Base-by-base conservation (phyloP, 2,888 invertebrate genomes). In the Nudaria mundana region DNA sequence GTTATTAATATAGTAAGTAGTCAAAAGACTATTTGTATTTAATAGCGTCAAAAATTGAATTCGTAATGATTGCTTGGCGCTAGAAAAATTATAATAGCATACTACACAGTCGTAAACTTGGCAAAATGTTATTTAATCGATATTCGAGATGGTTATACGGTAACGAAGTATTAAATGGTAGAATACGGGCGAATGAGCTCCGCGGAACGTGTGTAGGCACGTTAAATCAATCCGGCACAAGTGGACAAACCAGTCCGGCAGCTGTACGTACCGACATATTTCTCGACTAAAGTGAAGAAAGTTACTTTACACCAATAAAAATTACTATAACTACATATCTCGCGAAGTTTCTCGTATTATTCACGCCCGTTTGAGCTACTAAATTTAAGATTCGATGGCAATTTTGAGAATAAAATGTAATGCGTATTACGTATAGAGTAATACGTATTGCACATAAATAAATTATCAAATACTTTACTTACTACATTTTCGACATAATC, bases 231-330 rank as follows among this genome's bases (percentile, higher is more conserved):
- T 87, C 87, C 77, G 72, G 71, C 66, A 66, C 85, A 82, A 86
- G 88, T 86, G 86, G 88, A 81, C 82, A 86, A 88, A 88, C 88
- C 88, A 86, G 88, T 88, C 81, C 64, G 79, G 85, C 88, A 87
- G 86, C 88, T 85, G 85, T 73, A 73, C 75, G 70, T 24, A 24
- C 33, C 33, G 72, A 72, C 79, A 69, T 69, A 62, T 58, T 60
- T 61, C 53, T 65, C 66, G 77, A 69, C 69, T 63, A 71, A 79
- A 80, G 81, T 75, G 70, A 76, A 60, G 70, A 72, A 72, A 72
- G 66, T 64, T 56, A 55, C 50, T 63, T 46, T 49, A 60, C 47
- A 53, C 50, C 40, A 41, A 53, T 53, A 45, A 56, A 52, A 56
- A 37, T 46, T 52, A 44, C 35, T 50, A 43, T 58, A 44, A 49